Evolutionary conservation across 2,888 invertebrate genomes (phyloP).

Genomic region (Taphrorychus bicolor): DNA sequence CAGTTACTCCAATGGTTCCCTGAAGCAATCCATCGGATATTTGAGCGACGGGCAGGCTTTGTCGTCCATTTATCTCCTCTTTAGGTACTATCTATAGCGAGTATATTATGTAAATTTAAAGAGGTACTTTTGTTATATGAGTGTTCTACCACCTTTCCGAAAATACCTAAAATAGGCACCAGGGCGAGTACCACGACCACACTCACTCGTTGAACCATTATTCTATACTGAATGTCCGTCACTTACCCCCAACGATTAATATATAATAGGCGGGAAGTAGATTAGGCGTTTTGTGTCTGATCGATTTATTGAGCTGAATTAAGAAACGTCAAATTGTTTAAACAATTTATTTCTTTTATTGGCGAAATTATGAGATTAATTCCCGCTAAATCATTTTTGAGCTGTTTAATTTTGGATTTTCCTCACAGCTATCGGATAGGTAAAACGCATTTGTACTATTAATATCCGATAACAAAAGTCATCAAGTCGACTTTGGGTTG

Average conservation of each 20-base stretch:
- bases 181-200: background rate
- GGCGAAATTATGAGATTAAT: background rate
- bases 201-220: background rate
- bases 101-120: background rate
- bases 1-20: slow-evolving; percentile 7
- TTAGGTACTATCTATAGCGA: slow-evolving; percentile 1
- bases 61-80: background rate
- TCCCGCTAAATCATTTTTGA: background rate
- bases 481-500: too few species aligned
- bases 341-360: background rate
- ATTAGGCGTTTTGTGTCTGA: too few species aligned
- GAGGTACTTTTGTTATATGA: background rate
- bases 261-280: too few species aligned
- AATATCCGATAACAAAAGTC: too few species aligned
- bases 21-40: slow-evolving; percentile 5
- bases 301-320: background rate
- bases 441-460: too few species aligned
- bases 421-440: too few species aligned
- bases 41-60: background rate
- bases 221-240: background rate
- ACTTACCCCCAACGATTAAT: background rate
- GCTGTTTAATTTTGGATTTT: background rate
- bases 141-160: slow-evolving; percentile 7
- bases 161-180: background rate
- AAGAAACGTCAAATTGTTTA: background rate